Base-by-base conservation (phyloP, 2,113 vertebrate genomes). In the Microtus pennsylvanicus region DNA sequence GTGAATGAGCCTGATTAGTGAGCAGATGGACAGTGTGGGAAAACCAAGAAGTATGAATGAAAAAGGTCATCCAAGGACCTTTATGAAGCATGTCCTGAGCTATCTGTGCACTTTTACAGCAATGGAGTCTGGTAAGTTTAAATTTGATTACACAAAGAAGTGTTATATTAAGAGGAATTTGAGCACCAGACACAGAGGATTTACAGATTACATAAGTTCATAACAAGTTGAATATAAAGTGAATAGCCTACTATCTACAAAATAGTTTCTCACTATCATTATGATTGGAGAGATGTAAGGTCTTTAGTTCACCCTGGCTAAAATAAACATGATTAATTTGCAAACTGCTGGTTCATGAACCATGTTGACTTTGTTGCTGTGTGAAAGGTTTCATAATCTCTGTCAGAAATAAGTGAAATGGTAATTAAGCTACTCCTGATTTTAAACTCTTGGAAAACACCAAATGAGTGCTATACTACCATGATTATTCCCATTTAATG, bases 121-220 rank as follows among this genome's bases (percentile, higher is more conserved):
- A 91, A 72, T 47, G 26, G 26, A 50, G 58, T 47, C 63, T 92
- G 7, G 63, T 50, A 70, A 90, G 35, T 89, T 90, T 88, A 92
- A 97, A 93, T 87, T 94, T 87, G 85, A 93, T 93, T 83, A 74
- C 63, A 55, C 42, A 94, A 85, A 38, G 9, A 88, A 94, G 92
- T 95, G 6, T 83, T 65, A 83, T 85, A 96, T 63, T 70, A 92
- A 38, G 42, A 95, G 47, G 17, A 95, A 96, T 94, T 55, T 65
- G 63, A 52, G 83, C 76, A 83, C 26, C 69, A 92, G 42, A 52
- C 61, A 92, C 63, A 9, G 21, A 87, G 22, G 47, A 65, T 16
- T 96, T 94, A 89, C 38, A 95, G 65, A 91, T 93, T 72, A 93
- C 94, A 24, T 83, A 21, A 69, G 74, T 89, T 87, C 55, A 87